Evolutionary conservation across 1,140 invertebrate genomes (phyloP), one percentile per base, ranked within the genome.

Genomic region (Adelges cooleyi): DNA sequence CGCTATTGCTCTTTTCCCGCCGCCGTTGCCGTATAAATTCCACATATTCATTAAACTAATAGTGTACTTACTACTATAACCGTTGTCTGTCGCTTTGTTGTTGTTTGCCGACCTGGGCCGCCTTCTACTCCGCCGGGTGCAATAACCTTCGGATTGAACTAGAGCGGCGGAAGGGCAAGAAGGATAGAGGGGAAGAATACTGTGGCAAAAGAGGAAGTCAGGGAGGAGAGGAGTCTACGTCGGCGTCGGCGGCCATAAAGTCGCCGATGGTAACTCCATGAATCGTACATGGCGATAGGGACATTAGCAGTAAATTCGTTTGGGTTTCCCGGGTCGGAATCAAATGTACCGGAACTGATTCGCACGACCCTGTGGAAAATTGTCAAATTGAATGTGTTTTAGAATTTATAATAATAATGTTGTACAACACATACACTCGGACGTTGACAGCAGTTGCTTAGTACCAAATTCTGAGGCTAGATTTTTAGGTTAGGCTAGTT

Each of bases 271-370:
- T 40, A 44, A 23, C 53, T 15, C n/a, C 15, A 20, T 20, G 33
- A 53, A 54, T 36, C 2, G 33, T 54, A 13, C 13, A 23, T 53
- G 22, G 6, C 1, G 22, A 4, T 13, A 23, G 15, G 48, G 20
- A 25, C 51, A 53, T 56, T 56, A 56, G 53, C 53, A 27, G 54
- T 59, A 59, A 44, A 59, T 59, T 59, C 23, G 54, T 10, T 54
- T 38, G 15, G 11, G 38, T 59, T 59, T 59, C 38, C 54, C 36
- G 54, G 36, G 54, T 25, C 38, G n/a, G 40, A 22, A 22, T 23
- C 22, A 59, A 59, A 59, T 59, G 54, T 59, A 59, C 25, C 54
- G 54, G 54, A 59, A 59, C 54, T 44, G 54, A 59, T 59, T 59
- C 13, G 54, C 42, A 42, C 54, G 38, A 59, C 23, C 42, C 8